Conservation (phyloP, 2,113 vertebrate species). For the Campylorhamphus procurvoides region DNA sequence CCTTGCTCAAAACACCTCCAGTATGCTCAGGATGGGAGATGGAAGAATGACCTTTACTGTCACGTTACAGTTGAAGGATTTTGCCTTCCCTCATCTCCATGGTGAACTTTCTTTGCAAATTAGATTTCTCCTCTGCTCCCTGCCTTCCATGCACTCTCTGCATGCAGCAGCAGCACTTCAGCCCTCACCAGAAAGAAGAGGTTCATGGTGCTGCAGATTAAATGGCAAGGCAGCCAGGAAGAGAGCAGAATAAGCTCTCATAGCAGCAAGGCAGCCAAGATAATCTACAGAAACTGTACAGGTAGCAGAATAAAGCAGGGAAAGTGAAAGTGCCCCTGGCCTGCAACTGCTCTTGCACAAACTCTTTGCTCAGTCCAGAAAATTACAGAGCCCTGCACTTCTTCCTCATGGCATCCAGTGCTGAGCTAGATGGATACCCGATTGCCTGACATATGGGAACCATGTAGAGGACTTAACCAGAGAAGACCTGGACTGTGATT, state of each 20-base stretch:
- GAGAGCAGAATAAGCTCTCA: slow-evolving; percentile 21
- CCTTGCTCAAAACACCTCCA: not conserved
- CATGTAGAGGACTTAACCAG: slow-evolving; percentile 45
- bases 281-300: slow-evolving; percentile 41
- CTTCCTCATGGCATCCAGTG: slow-evolving; percentile 45
- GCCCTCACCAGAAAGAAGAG: not conserved
- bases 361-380: slow-evolving; percentile 53
- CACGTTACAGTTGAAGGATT: not conserved
- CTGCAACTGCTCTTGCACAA: slow-evolving; percentile 52
- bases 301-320: slow-evolving; percentile 49
- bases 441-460: slow-evolving; percentile 57
- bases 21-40: not conserved
- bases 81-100: not conserved
- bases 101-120: not conserved
- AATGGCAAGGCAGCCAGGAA: slow-evolving; percentile 44
- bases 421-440: slow-evolving; percentile 35
- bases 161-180: slow-evolving; percentile 29
- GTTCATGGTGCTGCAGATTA: not conserved
- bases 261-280: slow-evolving; percentile 55
- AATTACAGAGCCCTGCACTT: slow-evolving; percentile 30
- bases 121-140: not conserved
- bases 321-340: slow-evolving; percentile 49
- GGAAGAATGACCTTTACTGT: not conserved
- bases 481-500: slow-evolving; percentile 59
- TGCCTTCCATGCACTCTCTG: not conserved